Base-by-base conservation (phyloP, 1,140 invertebrate genomes). In the Penaeus japonicus region DNA sequence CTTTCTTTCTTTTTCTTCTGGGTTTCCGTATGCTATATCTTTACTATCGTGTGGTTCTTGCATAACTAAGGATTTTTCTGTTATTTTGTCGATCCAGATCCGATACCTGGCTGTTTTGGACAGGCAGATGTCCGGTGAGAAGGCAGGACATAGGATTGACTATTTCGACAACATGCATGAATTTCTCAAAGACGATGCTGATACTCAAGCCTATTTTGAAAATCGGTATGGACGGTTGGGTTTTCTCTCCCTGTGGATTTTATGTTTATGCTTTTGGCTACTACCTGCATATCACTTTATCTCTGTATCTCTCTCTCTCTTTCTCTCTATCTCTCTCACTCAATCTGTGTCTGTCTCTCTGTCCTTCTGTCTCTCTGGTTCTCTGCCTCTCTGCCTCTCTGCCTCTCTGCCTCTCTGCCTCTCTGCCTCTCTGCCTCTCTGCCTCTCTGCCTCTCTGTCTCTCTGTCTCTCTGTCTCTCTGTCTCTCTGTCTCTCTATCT, bases 71-170 rank as follows among this genome's bases (percentile, higher is more conserved):
- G 10, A 7, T 47, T 47, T 12, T 10, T 15, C 47, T 47, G 47
- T 47, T 15, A 15, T 47, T 47, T 47, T 47, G 47, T 47, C 10
- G 47, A 47, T 81, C 10, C 27, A 88, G 87, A 88, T 88, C 22
- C 87, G 87, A 0, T 88, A 88, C 30, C 24, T 88, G 81, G 87
- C 87, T 22, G 80, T 88, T 18, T n/a, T 83, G 18, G 87, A 88
- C 54, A 88, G 83, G 54, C 79, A 84, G n/a, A 12, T 88, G 80
- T 30, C 3, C 78, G 87, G 87, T 1, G 70, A 78, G 22, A 88
- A 88, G 53, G 53, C 87, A 39, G 53, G 27, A 27, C 62, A 83
- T 54, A 65, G 87, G 2, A 83, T 88, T 55, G 87, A 88, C 54
- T 88, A 88, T 35, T 88, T 83, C 73, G 73, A 84, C 17, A 78